Percentiles rank a stretch among this genome's conserved stretches.
Conservation (phyloP, 2,113 vertebrate species). For the Motacilla alba region DNA sequence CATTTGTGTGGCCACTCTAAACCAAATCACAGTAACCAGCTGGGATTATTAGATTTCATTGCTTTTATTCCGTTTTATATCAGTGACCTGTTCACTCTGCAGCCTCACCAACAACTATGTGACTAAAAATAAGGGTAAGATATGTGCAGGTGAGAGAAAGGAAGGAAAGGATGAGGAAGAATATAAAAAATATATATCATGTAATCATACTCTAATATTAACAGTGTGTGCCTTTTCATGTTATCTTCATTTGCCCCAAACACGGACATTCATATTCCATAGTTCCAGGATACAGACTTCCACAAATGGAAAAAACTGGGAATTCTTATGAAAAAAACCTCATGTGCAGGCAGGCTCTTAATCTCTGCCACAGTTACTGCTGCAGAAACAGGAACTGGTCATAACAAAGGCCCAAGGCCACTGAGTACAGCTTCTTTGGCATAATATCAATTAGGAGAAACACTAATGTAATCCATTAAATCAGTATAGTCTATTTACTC, state of each 20-base stretch:
- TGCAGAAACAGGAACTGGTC: background rate
- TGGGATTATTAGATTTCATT: background rate
- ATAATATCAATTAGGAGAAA: background rate
- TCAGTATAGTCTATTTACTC: background rate
- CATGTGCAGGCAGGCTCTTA: background rate
- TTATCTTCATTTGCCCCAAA: background rate
- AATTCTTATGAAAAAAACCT: background rate
- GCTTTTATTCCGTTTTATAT: background rate
- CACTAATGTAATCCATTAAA: background rate
- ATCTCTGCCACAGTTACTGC: background rate
- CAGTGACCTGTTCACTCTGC: background rate
- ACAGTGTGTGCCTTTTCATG: background rate
- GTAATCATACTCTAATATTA: background rate
- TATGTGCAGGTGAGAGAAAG: background rate
- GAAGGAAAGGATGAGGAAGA: background rate
- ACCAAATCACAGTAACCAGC: background rate
- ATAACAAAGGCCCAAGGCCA: background rate
- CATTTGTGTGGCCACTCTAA: background rate
- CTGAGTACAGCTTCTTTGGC: background rate
- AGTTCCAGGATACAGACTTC: background rate
- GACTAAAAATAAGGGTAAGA: background rate
- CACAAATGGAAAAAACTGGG: background rate
- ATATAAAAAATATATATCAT: background rate
- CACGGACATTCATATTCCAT: background rate
- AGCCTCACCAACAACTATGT: background rate